phyloP scores from a whole-genome alignment of 1,140 invertebrate species.

The Myzus persicae region DNA sequence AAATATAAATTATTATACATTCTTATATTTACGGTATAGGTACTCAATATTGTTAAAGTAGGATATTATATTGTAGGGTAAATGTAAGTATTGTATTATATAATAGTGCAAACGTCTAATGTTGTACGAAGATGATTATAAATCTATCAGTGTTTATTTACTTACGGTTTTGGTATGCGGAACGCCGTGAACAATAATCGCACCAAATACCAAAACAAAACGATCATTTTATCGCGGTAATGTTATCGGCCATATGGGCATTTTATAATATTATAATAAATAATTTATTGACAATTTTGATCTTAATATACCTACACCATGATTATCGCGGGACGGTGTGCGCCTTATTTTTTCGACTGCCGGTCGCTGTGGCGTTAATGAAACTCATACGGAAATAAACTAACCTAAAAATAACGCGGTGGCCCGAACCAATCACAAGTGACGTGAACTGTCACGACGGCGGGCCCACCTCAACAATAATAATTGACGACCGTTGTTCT shows the following conservation, averaged over 20 bases:
- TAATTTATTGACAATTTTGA: not conserved
- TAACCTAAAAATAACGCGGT: slow-evolving; percentile 56
- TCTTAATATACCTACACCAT: not conserved
- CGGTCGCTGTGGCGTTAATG: slow-evolving; percentile 51
- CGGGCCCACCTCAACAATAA: slow-evolving; percentile 42
- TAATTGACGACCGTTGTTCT: slow-evolving; percentile 24
- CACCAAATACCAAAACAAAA: slow-evolving; percentile 57
- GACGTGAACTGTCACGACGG: slow-evolving; percentile 10
- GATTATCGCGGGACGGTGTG: slow-evolving; percentile 19
- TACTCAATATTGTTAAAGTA: not conserved
- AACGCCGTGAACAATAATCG: slow-evolving; percentile 58
- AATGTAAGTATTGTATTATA: not conserved
- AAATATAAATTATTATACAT: not conserved
- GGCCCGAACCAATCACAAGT: slow-evolving; percentile 31
- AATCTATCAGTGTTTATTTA: not conserved
- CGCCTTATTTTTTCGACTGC: slow-evolving; percentile 49
- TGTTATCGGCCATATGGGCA: not conserved
- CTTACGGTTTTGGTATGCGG: slow-evolving; percentile 25
- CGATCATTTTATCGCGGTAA: slow-evolving; percentile 2
- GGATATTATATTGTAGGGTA: no score
- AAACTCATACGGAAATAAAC: slow-evolving; percentile 56
- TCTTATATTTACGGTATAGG: not conserved
- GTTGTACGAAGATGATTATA: not conserved
- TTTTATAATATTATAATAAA: not conserved
- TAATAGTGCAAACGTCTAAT: not conserved